Percentiles rank a stretch among this genome's conserved stretches.
phyloP scores from a whole-genome alignment of 2,113 vertebrate genomes.

The Lepisosteus oculatus region DNA sequence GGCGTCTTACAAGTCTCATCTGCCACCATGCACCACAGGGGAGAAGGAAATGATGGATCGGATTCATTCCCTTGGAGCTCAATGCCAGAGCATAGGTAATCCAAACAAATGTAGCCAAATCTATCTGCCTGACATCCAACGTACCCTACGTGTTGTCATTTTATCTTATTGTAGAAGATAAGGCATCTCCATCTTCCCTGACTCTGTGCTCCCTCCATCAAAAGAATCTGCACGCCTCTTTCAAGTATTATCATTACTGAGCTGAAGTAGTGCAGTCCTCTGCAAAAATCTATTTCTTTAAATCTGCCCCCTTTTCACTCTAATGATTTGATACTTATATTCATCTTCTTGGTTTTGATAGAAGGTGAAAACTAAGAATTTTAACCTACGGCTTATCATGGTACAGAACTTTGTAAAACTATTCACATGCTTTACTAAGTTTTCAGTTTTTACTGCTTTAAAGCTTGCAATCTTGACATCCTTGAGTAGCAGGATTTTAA shows the following conservation, averaged over 20 bases:
- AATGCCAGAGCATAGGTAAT: fast-evolving
- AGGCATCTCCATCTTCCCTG: neutral
- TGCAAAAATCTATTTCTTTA: no score
- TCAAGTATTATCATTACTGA: neutral
- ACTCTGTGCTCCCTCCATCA: neutral
- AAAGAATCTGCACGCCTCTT: no score
- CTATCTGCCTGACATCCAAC: conserved; percentile 26
- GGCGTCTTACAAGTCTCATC: neutral
- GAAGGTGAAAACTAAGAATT: no score
- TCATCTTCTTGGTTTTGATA: no score
- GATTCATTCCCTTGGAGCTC: neutral
- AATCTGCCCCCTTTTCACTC: no score
- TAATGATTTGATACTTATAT: no score
- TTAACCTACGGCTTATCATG: no score
- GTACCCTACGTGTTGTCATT: conserved; percentile 16
- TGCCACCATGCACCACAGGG: neutral
- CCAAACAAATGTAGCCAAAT: conserved; percentile 13
- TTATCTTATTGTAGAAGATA: conserved; percentile 14
- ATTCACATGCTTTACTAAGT: no score
- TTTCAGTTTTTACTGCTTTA: no score
- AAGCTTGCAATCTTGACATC: no score
- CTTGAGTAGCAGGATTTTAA: no score
- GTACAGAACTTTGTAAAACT: no score
- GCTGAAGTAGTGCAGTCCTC: neutral
- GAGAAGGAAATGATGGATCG: conserved; percentile 28